Conservation (phyloP, 2,888 invertebrate genomes). For the Fragum sueziense region DNA sequence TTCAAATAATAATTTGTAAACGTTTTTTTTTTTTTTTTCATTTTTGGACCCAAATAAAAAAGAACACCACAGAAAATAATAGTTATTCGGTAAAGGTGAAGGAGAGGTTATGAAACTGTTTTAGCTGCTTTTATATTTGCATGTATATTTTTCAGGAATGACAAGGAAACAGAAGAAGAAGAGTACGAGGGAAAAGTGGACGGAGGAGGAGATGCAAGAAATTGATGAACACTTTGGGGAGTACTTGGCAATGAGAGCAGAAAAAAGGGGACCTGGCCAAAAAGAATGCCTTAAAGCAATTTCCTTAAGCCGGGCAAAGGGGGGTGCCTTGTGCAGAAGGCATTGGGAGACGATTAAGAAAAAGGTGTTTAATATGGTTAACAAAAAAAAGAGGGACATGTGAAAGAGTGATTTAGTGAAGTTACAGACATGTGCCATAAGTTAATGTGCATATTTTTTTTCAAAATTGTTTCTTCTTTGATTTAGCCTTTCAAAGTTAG, state of each 20-base stretch:
- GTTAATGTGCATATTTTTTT: background rate
- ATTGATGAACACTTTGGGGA: slow-evolving; percentile 12
- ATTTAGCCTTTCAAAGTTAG: background rate
- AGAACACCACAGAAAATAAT: too few relatives aligned
- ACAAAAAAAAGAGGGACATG: slow-evolving; percentile 6
- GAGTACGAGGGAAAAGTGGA: slow-evolving; percentile 9
- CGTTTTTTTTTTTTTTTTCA: too few relatives aligned
- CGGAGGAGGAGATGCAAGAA: slow-evolving; percentile 17
- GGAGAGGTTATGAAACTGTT: too few relatives aligned
- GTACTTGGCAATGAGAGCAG: background rate
- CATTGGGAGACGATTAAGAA: slow-evolving; percentile 26
- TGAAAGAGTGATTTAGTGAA: background rate
- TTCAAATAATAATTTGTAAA: too few relatives aligned
- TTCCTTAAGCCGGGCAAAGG: background rate
- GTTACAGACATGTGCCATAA: background rate
- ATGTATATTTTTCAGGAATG: too few relatives aligned
- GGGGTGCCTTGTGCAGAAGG: slow-evolving; percentile 12
- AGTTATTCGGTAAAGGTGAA: too few relatives aligned
- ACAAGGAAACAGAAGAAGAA: background rate
- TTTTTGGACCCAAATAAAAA: too few relatives aligned
- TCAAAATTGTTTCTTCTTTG: background rate
- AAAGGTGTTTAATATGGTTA: slow-evolving; percentile 18
- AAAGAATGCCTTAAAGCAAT: background rate
- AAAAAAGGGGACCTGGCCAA: slow-evolving; percentile 16
- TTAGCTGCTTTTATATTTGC: too few relatives aligned